Evolutionary conservation across 2,797 vertebrate species (phyloP), one percentile per base, ranked within the genome.

Genomic region (Sus cebifrons): DNA sequence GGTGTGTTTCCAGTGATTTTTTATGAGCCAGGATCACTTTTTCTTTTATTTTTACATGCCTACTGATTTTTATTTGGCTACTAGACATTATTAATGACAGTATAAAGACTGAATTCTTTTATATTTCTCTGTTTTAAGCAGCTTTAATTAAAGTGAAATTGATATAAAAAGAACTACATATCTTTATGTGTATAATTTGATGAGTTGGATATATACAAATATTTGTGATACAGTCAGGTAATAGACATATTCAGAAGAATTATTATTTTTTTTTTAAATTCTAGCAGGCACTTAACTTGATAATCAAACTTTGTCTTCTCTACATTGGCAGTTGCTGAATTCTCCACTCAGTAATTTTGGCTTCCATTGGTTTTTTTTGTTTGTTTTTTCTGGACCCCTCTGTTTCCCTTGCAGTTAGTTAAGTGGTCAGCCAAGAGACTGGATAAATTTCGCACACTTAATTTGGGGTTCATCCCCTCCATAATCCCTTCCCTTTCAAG

Each of bases 1-100:
- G 5, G 8, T 86, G 78, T 85, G 32, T 77, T 94, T 82, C 27
- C 68, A 91, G 17, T 93, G 13, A 85, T 54, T 82, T 71, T 92
- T 62, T 11, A 54, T 13, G 27, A 79, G 67, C 4, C 21, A 85
- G 12, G 32, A 5, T 71, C 23, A 75, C 17, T 32, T 67, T 71
- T 84, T 81, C 36, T 68, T 64, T 54, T 40, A n/a, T 32, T 84
- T 87, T 44, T 44, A 71, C 4, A 11, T 18, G 12, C 58, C 40
- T 29, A 17, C 32, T 78, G 27, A 78, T 25, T 20, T 79, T 83
- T 54, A 68, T 86, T 54, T 74, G 54, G 40, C 77, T 86, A 75
- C 25, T 29, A 5, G 14, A 18, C 5, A 54, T 49, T 54, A 60
- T 25, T 2, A 65, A 44, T n/a, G 32, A 65, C 13, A 25, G 27